phyloP scores from a whole-genome alignment of 2,113 vertebrate species.

The Mustela nigripes region DNA sequence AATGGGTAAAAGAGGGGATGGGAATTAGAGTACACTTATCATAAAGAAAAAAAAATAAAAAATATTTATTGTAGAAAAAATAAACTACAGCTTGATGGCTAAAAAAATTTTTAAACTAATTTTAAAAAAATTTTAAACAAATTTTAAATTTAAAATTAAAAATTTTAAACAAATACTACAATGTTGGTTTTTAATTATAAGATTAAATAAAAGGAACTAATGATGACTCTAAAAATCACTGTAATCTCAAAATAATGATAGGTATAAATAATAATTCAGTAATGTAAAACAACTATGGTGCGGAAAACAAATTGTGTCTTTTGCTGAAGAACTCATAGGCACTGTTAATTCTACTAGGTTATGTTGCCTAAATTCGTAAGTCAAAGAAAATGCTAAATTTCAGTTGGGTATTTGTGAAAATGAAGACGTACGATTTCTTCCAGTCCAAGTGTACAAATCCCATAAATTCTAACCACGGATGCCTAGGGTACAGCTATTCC shows the following conservation, averaged over 20 bases:
- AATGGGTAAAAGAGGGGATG: background rate
- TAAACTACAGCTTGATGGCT: background rate
- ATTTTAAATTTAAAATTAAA: background rate
- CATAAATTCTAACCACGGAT: background rate
- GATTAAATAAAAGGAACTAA: background rate
- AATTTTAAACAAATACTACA: background rate
- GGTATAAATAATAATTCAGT: background rate
- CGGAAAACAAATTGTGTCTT: background rate
- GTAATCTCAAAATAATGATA: constrained; percentile 6
- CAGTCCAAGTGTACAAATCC: background rate
- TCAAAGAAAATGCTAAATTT: background rate
- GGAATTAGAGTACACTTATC: background rate
- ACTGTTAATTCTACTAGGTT: background rate
- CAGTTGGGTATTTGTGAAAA: constrained; percentile 21
- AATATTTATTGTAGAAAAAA: background rate
- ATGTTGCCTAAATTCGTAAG: background rate
- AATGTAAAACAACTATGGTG: background rate
- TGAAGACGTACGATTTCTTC: background rate
- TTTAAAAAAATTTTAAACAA: background rate
- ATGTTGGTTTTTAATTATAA: constrained; percentile 3
- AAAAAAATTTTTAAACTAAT: background rate
- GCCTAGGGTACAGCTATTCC: background rate
- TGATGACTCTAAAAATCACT: background rate
- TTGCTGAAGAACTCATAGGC: background rate
- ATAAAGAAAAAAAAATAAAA: background rate